Evolutionary conservation across 2,113 vertebrate species (phyloP).

Genomic region (Brachypodius melanocephalos): DNA sequence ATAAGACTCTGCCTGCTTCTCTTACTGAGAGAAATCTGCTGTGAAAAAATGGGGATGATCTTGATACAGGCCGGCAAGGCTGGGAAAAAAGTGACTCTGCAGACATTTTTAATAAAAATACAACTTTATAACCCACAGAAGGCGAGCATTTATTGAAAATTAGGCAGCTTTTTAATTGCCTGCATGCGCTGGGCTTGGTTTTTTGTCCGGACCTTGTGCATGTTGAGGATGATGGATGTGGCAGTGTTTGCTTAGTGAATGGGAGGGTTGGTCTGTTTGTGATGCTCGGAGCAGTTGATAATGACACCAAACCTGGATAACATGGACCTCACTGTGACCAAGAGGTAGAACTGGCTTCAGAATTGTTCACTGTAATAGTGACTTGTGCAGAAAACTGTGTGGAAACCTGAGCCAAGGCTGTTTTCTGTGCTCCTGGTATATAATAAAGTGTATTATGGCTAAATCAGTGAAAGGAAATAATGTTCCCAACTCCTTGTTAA

Average conservation of each 20-base stretch:
- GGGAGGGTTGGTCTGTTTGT: not conserved
- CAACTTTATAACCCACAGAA: not conserved
- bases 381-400: not conserved
- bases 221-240: not conserved
- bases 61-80: not conserved
- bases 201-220: not conserved
- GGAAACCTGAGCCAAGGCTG: not conserved
- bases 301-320: not conserved
- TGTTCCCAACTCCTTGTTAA: not conserved
- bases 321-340: not conserved
- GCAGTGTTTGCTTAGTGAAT: not conserved
- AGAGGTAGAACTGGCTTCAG: not conserved
- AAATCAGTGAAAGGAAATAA: not conserved
- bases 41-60: not conserved
- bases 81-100: not conserved
- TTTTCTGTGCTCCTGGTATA: not conserved
- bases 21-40: not conserved
- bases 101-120: not conserved
- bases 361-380: not conserved
- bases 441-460: not conserved
- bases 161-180: not conserved
- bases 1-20: not conserved
- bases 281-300: not conserved
- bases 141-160: not conserved
- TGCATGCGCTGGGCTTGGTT: accelerated